Evolutionary conservation across 2,113 vertebrate species (phyloP), one percentile per base, ranked within the genome.

Genomic region (Hylia prasina): DNA sequence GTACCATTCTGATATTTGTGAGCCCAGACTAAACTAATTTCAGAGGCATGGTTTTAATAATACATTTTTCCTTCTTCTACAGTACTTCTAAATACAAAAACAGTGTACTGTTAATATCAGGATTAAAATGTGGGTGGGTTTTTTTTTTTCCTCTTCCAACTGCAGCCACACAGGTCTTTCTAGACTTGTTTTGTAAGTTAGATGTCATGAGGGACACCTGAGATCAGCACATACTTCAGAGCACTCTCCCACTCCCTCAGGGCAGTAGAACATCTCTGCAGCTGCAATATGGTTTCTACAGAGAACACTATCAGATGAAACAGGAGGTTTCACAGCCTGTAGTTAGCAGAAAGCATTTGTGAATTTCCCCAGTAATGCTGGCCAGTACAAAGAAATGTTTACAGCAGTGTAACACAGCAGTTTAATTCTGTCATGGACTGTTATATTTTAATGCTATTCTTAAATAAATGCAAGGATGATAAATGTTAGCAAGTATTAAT

Each of bases 1-100:
- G 54, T 71, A 83, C 45, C 37, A 30, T 94, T 94, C 77, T 83
- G 83, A 50, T 73, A 81, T 66, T 63, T 70, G 80, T 81, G 72
- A 53, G 45, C 37, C 54, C 50, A 77, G 68, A 93, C 77, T 83
- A 83, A 87, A 70, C 54, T 89, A 1, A 78, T 93, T 94, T 94
- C 93, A 91, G 94, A 91, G 58, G n/a, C 80, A 77, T 48, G 37
- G 21, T 48, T 90, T 94, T 92, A 90, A 83, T 94, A 92, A 65
- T 66, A 13, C 3, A 16, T 83, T 83, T 92, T 83, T 30, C 20
- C n/a, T 65, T 91, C 76, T 91, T 40, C 28, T 39, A 27, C 42
- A 40, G 42, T 87, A 89, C 76, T 94, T 91, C 58, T 86, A 65
- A 89, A 84, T 63, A 66, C 22, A 80, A 73, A 64, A 85, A 45